Evolutionary conservation across 2,888 invertebrate genomes (phyloP), one percentile per base, ranked within the genome.

Genomic region (Heterodera filipjevi): DNA sequence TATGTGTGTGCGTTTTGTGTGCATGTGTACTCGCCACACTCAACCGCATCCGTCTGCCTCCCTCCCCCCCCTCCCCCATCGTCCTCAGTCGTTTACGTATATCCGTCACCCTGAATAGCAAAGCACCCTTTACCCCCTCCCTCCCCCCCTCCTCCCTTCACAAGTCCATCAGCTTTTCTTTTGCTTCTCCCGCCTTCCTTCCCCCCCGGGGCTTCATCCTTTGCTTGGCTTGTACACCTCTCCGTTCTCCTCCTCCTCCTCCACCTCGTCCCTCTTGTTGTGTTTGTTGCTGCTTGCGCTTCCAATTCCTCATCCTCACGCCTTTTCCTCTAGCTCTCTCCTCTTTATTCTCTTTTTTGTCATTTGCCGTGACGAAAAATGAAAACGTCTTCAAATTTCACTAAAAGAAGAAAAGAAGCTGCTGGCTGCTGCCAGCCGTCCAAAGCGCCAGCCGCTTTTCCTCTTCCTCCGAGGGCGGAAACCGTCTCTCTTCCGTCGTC

Each of bases 41-140:
- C 39, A n/a, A n/a, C n/a, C n/a, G n/a, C 39, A 39, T 39, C 12
- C 39, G 6, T 39, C 39, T 12, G 39, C 39, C 6, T 39, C 39
- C 39, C 8, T 39, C 39, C 39, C 39, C 39, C 39, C 39, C 39
- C 39, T 12, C 39, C 39, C 39, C 6, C 16, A 16, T 16, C 49
- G 16, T 49, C 49, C 49, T 3, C 49, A 49, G 16, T 49, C 49
- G 49, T 49, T 49, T 49, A 49, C 59, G 59, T 59, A 59, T 59
- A 59, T 59, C 59, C 59, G 59, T 59, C 59, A 59, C 59, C 59
- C 59, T 27, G 27, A 59, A 27, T 22, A 59, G 59, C 59, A 59
- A 59, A 59, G 59, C n/a, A n/a, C 59, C 49, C 49, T 49, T 49
- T 16, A 49, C 49, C 49, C 16, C 16, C 16, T 49, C 49, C n/a